Base-by-base conservation (phyloP, 2,113 vertebrate genomes). In the Laticauda laticaudata region DNA sequence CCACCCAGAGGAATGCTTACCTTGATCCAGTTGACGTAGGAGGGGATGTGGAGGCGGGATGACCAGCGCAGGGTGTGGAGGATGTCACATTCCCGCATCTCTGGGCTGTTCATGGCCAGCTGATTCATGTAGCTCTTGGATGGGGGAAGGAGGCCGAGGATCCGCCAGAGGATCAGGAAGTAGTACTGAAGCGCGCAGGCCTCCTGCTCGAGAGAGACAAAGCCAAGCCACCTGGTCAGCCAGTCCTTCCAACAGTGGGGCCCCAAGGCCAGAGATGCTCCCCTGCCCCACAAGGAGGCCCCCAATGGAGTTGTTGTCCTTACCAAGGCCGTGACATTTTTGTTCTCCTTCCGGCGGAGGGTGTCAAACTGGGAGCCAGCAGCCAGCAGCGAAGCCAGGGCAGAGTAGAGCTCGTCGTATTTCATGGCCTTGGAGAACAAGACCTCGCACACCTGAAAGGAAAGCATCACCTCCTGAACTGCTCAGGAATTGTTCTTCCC, bases 181-280 rank as follows among this genome's bases (percentile, higher is more conserved):
- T 99, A 99, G 97, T 99, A 99, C 87, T 99, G 99, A 92, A 99
- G 98, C 15, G 99, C 99, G 96, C 99, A 99, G 86, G 99, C 99
- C 98, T 99, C 99, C 99, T 99, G 94, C 26, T 90, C 5, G 23
- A 5, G 6, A 10, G 87, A 20, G 51, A 34, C 0, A 4, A 3
- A 20, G 48, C 12, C 29, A 9, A 6, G 23, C 14, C 8, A 3
- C 18, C 34, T 1, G 7, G 18, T 21, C 34, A 43, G 7, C 34
- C 20, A 3, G 34, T 21, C 18, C 5, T 43, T 43, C 75, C 18
- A 1, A 20, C 75, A 21, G 18, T 3, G 7, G 34, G 7, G 2
- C 6, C 18, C 9, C 48, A 2, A 21, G 18, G 69, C 34, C 34
- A 3, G 7, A 8, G 34, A 3, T 1, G 0, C 20, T 81, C 34